phyloP scores from a whole-genome alignment of 2,888 invertebrate genomes.

The Holacanthella duospinosa region DNA sequence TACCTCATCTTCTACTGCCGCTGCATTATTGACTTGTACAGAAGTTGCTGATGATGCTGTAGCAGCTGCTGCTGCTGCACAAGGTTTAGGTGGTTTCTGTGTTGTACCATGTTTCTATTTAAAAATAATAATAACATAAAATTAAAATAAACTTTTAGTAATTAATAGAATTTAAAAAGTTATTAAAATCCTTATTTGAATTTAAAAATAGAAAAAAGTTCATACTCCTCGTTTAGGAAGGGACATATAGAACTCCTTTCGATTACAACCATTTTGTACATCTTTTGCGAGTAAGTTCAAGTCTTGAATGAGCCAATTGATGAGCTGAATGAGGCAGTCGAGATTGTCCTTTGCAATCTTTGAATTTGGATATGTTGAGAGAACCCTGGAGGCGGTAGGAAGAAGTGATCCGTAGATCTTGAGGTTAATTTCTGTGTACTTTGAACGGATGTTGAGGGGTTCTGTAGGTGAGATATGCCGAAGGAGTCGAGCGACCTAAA shows the following conservation, averaged over 20 bases:
- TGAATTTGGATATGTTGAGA: constrained; percentile 82
- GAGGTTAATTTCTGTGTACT: constrained; percentile 90
- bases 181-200: neutral
- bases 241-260: constrained; percentile 81
- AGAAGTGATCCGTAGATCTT: constrained; percentile 91
- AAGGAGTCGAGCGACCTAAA: constrained; percentile 83
- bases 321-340: constrained; percentile 79
- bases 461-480: constrained; percentile 91
- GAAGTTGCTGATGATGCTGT: neutral
- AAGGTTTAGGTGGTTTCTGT: constrained; percentile 77
- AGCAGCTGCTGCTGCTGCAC: neutral
- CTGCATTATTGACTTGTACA: neutral
- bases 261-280: constrained; percentile 54
- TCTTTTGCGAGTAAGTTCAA: constrained; percentile 83
- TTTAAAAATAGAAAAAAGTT: neutral
- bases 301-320: constrained; percentile 85
- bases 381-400: constrained; percentile 81
- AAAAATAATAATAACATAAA: constrained; percentile 26
- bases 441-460: constrained; percentile 86
- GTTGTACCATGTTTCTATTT: constrained; percentile 97
- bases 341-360: constrained; percentile 94
- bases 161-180: constrained; percentile 1
- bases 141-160: neutral
- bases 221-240: constrained; percentile 84
- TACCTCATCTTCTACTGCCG: neutral